Conservation (phyloP, 2,113 vertebrate genomes). For the Vidua chalybeata region DNA sequence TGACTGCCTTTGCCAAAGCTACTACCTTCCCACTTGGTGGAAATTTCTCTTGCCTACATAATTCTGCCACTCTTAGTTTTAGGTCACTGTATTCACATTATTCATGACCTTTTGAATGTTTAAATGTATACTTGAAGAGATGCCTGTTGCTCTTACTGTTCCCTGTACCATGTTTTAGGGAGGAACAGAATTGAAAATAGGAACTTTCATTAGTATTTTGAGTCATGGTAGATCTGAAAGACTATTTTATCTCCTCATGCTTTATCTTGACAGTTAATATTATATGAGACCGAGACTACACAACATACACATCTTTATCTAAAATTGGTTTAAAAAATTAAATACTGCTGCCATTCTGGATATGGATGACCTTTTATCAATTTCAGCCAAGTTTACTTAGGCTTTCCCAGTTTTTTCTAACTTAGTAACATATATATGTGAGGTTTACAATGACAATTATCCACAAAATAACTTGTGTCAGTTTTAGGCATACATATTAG, state of each 20-base stretch:
- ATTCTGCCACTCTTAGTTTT: background rate
- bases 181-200: background rate
- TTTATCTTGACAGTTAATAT: constrained; percentile 25
- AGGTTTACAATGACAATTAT: background rate
- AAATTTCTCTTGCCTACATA: background rate
- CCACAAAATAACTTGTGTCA: background rate
- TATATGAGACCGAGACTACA: background rate
- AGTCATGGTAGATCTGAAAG: background rate
- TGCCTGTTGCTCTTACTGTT: background rate
- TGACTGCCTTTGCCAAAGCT: background rate
- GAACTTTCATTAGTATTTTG: background rate
- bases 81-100: background rate
- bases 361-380: background rate
- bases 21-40: background rate
- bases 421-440: background rate
- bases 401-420: background rate
- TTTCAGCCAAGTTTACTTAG: background rate
- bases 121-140: background rate
- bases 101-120: background rate
- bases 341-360: background rate
- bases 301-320: background rate
- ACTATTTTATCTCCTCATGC: background rate
- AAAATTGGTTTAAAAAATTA: background rate
- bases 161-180: background rate
- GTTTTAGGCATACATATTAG: background rate